Evolutionary conservation across 2,888 invertebrate species (phyloP).

Genomic region (Liopterus haemorrhoidalis): DNA sequence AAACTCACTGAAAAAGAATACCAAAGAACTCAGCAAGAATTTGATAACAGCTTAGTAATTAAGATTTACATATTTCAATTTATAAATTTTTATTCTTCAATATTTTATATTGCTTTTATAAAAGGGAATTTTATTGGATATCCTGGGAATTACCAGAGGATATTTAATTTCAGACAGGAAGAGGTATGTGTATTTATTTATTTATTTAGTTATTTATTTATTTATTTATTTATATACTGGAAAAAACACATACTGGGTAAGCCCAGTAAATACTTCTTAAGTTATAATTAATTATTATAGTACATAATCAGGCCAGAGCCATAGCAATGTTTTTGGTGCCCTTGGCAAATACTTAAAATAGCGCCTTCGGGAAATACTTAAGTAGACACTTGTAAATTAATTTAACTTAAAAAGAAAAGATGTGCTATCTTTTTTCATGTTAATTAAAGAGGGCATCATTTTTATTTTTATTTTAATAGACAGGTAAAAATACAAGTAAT

Average conservation of each 20-base stretch:
- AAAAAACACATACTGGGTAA: not conserved
- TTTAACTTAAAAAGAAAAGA: no score
- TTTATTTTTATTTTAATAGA: no score
- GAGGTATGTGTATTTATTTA: no score
- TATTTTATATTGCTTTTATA: constrained; percentile 77
- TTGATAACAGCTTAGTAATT: constrained; percentile 76
- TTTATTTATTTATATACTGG: constrained; percentile 11
- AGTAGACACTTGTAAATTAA: no score
- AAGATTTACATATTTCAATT: constrained; percentile 86
- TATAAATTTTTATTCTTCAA: constrained; percentile 81
- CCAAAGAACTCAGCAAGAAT: constrained; percentile 76
- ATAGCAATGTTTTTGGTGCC: no score
- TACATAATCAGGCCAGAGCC: constrained; percentile 4
- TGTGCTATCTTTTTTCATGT: no score
- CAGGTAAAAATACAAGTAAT: no score
- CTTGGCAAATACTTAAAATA: no score
- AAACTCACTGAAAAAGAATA: constrained; percentile 68
- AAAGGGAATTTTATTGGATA: constrained; percentile 74
- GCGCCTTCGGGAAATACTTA: no score
- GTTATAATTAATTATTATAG: constrained; percentile 11
- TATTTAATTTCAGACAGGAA: constrained; percentile 66
- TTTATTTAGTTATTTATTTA: no score
- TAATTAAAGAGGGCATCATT: no score
- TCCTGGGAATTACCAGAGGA: constrained; percentile 68
- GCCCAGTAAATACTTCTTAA: no score